Evolutionary conservation across 1,140 invertebrate species (phyloP).

Genomic region (Scaptomyza montana): DNA sequence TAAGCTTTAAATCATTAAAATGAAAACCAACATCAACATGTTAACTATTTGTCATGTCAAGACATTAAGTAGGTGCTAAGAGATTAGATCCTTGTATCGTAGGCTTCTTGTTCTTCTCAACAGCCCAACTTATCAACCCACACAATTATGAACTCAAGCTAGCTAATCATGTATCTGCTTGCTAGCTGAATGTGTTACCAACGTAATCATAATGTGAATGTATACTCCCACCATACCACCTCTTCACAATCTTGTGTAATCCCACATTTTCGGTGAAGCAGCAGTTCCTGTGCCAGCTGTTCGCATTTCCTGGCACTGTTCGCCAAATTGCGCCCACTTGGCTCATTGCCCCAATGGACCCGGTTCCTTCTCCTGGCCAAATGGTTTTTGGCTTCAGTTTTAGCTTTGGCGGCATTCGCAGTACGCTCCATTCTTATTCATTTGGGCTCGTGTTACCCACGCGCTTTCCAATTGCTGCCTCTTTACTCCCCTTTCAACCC

Average conservation of each 20-base stretch:
- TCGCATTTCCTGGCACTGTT: conserved; percentile 58
- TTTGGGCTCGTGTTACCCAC: conserved; percentile 72
- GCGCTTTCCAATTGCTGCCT: conserved; percentile 48
- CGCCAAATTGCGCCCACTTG: conserved; percentile 72
- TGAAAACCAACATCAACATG: no score
- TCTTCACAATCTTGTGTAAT: background rate
- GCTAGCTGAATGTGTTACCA: conserved; percentile 1
- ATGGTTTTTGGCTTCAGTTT: conserved; percentile 37
- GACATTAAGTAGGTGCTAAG: background rate
- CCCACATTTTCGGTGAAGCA: conserved; percentile 43
- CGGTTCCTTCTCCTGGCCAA: conserved; percentile 42
- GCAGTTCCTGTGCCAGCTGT: conserved; percentile 67
- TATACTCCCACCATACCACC: conserved; percentile 10
- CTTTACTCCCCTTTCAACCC: conserved; percentile 1
- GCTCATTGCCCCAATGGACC: conserved; percentile 63
- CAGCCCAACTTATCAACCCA: background rate
- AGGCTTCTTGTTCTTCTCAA: background rate
- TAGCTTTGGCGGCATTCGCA: conserved; percentile 35
- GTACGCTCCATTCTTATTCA: conserved; percentile 2
- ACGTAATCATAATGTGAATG: conserved; percentile 10
- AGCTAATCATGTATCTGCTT: conserved; percentile 16
- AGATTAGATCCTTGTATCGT: background rate
- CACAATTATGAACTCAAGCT: background rate
- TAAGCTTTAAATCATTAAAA: no score
- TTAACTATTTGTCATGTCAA: background rate